These are phyloP conservation scores for Coturnix japonica DNA, from an alignment of 2,113 vertebrate genomes.

Conservation along the genomic window DNA sequence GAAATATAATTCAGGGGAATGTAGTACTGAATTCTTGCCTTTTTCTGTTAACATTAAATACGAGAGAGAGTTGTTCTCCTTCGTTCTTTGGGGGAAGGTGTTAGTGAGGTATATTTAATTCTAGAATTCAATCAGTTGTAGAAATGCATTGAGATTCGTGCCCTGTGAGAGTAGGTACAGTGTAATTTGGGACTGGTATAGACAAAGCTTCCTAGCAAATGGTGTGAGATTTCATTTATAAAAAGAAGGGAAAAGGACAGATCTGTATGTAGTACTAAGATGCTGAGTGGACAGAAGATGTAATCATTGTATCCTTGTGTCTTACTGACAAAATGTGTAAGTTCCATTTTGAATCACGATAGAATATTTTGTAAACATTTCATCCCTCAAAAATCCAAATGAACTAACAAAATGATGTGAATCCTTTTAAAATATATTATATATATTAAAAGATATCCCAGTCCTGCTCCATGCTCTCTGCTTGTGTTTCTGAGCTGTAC, in stretches of 20 bases:
- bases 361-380: neutral
- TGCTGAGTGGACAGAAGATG: neutral
- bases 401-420: neutral
- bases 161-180: neutral
- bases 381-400: neutral
- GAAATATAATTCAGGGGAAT: neutral
- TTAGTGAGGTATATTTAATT: neutral
- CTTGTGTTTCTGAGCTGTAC: neutral
- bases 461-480: neutral
- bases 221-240: neutral
- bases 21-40: neutral
- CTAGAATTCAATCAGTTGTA: neutral
- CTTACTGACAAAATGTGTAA: neutral
- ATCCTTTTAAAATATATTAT: neutral
- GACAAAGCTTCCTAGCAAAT: neutral
- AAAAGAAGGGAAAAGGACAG: accelerated
- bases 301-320: neutral
- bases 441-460: neutral
- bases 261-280: neutral
- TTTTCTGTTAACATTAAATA: neutral
- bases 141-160: neutral
- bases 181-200: neutral
- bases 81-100: neutral
- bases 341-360: neutral
- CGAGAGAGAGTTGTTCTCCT: neutral